Conservation (phyloP, 1,140 invertebrate genomes). For the Halyomorpha halys region DNA sequence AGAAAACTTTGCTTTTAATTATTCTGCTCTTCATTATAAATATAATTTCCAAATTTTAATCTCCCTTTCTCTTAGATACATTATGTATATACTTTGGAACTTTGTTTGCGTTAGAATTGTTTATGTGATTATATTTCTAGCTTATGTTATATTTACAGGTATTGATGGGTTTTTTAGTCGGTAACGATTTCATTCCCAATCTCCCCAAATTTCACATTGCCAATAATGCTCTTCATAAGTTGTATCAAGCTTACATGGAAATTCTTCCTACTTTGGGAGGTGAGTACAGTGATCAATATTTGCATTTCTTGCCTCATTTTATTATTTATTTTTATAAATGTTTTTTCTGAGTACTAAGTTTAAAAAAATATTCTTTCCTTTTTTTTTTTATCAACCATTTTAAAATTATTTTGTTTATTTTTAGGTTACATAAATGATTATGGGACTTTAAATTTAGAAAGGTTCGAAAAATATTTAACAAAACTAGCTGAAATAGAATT, state of each 20-base stretch:
- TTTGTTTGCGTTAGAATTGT: too few species aligned
- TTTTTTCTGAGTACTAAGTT: too few species aligned
- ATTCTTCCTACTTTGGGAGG: conserved; percentile 78
- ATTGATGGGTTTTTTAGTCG: conserved; percentile 89
- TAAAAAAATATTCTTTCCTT: not conserved
- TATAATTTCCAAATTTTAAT: too few species aligned
- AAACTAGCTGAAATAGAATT: conserved; percentile 67
- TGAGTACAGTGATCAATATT: conserved; percentile 36
- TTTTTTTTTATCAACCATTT: not conserved
- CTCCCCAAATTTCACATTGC: conserved; percentile 88
- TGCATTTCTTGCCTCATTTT: not conserved
- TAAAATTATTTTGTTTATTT: conserved; percentile 28
- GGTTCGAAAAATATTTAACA: conserved; percentile 80
- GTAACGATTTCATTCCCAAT: conserved; percentile 95
- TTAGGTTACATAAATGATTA: conserved; percentile 85
- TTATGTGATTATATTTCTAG: too few species aligned
- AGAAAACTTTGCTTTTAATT: too few species aligned
- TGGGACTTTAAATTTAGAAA: conserved; percentile 68
- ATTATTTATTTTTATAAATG: too few species aligned
- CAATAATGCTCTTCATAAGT: conserved; percentile 71
- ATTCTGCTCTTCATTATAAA: too few species aligned
- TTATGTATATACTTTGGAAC: too few species aligned
- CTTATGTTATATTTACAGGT: conserved; percentile 41
- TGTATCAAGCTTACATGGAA: conserved; percentile 82
- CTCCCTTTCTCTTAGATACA: too few species aligned